phyloP scores from a whole-genome alignment of 2,113 vertebrate genomes.

The Catharus bicknelli region DNA sequence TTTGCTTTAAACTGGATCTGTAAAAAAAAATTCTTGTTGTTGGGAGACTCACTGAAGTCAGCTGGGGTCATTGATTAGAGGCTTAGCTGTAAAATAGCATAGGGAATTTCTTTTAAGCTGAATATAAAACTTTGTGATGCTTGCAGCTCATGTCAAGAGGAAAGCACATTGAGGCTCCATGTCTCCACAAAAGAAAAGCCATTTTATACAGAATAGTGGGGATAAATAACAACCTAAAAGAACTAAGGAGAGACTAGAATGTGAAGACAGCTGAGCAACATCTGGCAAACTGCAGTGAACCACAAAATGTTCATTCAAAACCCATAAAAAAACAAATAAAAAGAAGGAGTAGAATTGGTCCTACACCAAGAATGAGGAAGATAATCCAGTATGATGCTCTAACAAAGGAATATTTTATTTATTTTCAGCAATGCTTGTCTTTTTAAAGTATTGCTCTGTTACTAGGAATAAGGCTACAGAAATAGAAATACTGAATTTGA shows the following conservation, averaged over 20 bases:
- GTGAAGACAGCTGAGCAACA: not conserved
- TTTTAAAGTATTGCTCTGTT: not conserved
- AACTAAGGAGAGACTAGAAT: not conserved
- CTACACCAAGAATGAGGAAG: not conserved
- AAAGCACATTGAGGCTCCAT: not conserved
- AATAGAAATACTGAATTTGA: not conserved
- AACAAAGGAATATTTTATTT: not conserved
- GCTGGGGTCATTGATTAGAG: not conserved
- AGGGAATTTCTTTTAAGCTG: not conserved
- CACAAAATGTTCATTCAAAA: not conserved
- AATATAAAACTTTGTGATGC: not conserved
- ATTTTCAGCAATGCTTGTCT: not conserved
- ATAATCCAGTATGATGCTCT: not conserved
- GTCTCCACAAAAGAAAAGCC: not conserved
- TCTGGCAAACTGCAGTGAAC: not conserved
- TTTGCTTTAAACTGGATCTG: not conserved
- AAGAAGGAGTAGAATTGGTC: not conserved
- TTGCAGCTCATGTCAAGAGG: not conserved
- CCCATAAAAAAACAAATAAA: not conserved
- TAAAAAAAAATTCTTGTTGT: not conserved
- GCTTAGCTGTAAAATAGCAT: not conserved
- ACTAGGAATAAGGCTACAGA: not conserved
- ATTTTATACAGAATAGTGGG: not conserved
- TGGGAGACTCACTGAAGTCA: not conserved
- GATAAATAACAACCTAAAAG: not conserved